Base-by-base conservation (phyloP, 2,113 vertebrate genomes). In the Astur gentilis region DNA sequence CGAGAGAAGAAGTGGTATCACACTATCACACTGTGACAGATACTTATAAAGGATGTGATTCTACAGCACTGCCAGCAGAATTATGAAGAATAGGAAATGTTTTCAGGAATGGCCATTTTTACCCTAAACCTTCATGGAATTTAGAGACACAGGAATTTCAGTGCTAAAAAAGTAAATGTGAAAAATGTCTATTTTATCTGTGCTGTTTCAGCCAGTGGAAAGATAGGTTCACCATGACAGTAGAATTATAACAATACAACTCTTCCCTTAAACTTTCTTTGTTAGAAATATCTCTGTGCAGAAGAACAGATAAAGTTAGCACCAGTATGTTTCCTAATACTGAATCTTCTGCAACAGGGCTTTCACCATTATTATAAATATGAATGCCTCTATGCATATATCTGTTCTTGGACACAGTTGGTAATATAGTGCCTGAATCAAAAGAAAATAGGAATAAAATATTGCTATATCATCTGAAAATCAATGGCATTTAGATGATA, bases 401-500 rank as follows among this genome's bases (percentile, higher is more conserved):
- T 82, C 81, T 81, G 9, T 42, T 75, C 47, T 82, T 73, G 44
- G 54, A 60, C 32, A 77, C 6, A 31, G 36, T 21, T 55, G 25
- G 34, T 14, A 87, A 81, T 25, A 21, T 22, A 73, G n/a, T 19
- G 7, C 13, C 58, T 80, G 70, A 86, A 93, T 50, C 49, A 86
- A 94, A 91, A 64, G 54, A 83, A 94, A 94, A 84, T 17, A 93
- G 20, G 36, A 91, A 87, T 54, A 77, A 89, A 94, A 79, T 82
- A 73, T 20, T 83, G 5, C 5, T 62, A 25, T 69, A 80, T 66
- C 5, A 71, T 38, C 55, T 85, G 38, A 91, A 92, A 92, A 93
- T 92, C 79, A 92, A 45, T 72, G 16, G 36, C 20, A 57, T 16
- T 89, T 76, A 34, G 0, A 0, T 77, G 21, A 52, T 49, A 49